Base-by-base conservation (phyloP, 1,140 invertebrate genomes). In the Stenopsyche tienmushanensis region DNA sequence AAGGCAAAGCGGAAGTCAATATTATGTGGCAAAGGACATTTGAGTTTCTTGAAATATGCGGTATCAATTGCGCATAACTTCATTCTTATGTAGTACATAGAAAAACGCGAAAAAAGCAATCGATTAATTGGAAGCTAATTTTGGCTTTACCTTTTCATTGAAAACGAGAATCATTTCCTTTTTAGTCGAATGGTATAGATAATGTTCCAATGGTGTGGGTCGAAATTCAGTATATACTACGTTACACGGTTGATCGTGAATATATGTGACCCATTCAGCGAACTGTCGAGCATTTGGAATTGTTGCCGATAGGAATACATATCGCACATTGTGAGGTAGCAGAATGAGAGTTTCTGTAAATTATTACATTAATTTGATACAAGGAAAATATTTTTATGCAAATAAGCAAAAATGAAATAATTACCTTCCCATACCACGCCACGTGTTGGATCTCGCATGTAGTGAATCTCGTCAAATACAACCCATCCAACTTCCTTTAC, bases 401-500 rank as follows among this genome's bases (percentile, higher is more conserved):
- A n/a, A n/a, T n/a, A n/a, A n/a, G n/a, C n/a, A n/a, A n/a, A n/a
- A n/a, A n/a, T n/a, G n/a, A n/a, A n/a, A n/a, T n/a, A n/a, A 53
- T 65, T 74, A 80, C 80, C 79, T 79, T 80, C 97, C 98, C 98
- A 99, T 1, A 98, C 97, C 18, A 99, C 96, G 45, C 98, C 98
- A 79, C 98, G 84, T 77, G 98, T 95, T 82, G 98, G 97, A 74
- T 99, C 96, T 75, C 98, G 83, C 97, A 99, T 99, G 76, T 99
- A 99, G 82, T 99, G 98, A 74, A 99, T 99, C 83, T 99, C 98
- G 78, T 99, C 98, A 83, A 99, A 99, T 52, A 99, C 85, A 7
- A 99, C 97, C 97, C 97, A 99, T 50, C 96, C 97, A 3, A 99
- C 96, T 86, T 99, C 98, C 70, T 96, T 84, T 89, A 98, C 98